Base-by-base conservation (phyloP, 64 coral and sea anemone species). In the Catalaphyllia jardinei region DNA sequence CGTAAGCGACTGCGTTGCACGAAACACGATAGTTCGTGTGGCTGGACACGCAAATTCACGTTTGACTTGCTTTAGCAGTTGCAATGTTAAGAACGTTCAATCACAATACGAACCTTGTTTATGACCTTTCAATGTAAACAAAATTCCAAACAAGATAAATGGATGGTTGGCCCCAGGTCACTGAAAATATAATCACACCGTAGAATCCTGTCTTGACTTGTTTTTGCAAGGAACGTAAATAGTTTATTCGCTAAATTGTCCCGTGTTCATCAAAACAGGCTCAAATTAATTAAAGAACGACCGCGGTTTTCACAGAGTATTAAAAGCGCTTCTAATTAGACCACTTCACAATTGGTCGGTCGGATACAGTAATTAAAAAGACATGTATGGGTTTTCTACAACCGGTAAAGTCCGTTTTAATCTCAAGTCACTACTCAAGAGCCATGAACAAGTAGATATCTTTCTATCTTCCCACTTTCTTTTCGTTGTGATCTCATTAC, bases 71-170 rank as follows among this genome's bases (percentile, higher is more conserved):
- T 24, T 85, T 20, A 38, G 35, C 15, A 24, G 35, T 9, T 46
- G 6, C 20, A 61, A 69, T 27, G 42, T 46, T 46, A 46, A 46
- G 10, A 25, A 24, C 22, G 8, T 69, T 69, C 9, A 69, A 35
- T 50, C 33, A 71, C 61, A 71, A 51, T 71, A 29, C 62, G 38
- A 2, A 28, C 20, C 11, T 28, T 85, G 81, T 85, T 85, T 71
- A 85, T 46, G 60, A 50, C 10, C n/a, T 71, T 51, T 35, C 10
- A n/a, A 71, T 50, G 81, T 85, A 69, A 85, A 85, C 81, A 85
- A 85, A 67, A 85, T 85, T 85, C 81, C 67, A 18, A 46, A 19
- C 31, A 29, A 2, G 62, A 28, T 42, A 18, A 20, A 71, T 9
- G 8, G 27, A 9, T 15, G 19, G 22, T 77, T 76, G 19, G 33